phyloP scores from a whole-genome alignment of 2,888 invertebrate genomes.

The Cataglyphis rosenhaueri region DNA sequence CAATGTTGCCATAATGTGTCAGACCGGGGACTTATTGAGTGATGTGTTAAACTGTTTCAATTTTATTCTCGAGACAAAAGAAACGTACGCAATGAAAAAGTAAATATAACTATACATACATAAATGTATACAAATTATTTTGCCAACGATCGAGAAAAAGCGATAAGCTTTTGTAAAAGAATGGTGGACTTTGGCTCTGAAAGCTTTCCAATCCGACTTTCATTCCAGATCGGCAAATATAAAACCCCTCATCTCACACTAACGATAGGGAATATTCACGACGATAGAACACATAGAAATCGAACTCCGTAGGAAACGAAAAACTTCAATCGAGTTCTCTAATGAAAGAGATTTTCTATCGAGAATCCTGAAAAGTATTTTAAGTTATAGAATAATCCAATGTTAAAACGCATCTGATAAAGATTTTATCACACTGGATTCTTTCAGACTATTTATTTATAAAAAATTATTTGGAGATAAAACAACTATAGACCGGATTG shows the following conservation, averaged over 20 bases:
- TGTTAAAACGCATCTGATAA: conserved; percentile 2
- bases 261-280: conserved; percentile 38
- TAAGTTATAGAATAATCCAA: conserved; percentile 4
- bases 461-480: not conserved
- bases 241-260: conserved; percentile 58
- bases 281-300: conserved; percentile 53
- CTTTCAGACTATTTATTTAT: conserved; percentile 7
- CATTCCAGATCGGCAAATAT: conserved; percentile 57
- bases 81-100: not conserved
- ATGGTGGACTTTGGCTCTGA: conserved; percentile 35
- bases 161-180: conserved; percentile 45
- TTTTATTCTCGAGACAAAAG: not conserved
- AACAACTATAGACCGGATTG: not conserved
- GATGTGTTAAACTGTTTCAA: not conserved
- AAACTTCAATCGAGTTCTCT: conserved; percentile 35
- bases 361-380: conserved; percentile 15
- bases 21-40: no score
- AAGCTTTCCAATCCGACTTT: conserved; percentile 69
- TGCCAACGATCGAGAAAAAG: not conserved
- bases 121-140: not conserved
- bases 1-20: no score
- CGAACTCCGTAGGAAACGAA: conserved; percentile 23
- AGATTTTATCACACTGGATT: not conserved
- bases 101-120: not conserved
- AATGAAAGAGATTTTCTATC: conserved; percentile 20